Conservation (phyloP, 2,888 invertebrate species). For the Syritta pipiens region DNA sequence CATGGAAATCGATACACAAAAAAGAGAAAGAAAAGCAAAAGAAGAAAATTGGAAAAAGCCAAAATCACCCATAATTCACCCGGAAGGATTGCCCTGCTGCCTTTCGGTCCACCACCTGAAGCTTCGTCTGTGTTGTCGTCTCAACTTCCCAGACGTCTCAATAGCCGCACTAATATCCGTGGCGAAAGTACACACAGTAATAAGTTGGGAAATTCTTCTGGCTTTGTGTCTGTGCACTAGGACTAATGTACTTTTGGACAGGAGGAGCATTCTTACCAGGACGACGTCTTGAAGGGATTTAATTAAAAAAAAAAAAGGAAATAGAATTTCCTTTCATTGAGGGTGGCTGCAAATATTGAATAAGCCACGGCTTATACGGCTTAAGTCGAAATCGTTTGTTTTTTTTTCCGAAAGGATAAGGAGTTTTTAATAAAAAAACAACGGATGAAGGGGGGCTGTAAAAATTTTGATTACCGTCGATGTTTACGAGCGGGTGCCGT, state of each 20-base stretch:
- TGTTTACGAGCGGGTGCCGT: slow-evolving; percentile 20
- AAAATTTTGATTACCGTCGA: slow-evolving; percentile 47
- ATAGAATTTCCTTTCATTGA: slow-evolving; percentile 22
- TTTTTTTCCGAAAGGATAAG: not conserved
- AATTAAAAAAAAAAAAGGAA: slow-evolving; percentile 49
- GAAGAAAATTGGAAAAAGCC: slow-evolving; percentile 53
- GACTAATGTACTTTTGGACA: slow-evolving; percentile 51
- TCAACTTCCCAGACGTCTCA: slow-evolving; percentile 69
- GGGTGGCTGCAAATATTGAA: slow-evolving; percentile 47
- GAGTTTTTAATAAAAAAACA: slow-evolving; percentile 19
- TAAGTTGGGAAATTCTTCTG: slow-evolving; percentile 42
- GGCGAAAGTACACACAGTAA: slow-evolving; percentile 52
- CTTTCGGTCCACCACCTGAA: slow-evolving; percentile 65
- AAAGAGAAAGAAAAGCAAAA: not conserved
- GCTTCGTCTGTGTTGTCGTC: slow-evolving; percentile 29
- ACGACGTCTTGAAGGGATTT: slow-evolving; percentile 60
- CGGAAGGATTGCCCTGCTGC: slow-evolving; percentile 55
- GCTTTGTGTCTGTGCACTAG: slow-evolving; percentile 40
- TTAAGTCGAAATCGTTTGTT: slow-evolving; percentile 31
- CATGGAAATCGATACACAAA: slow-evolving; percentile 54
- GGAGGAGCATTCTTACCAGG: slow-evolving; percentile 26
- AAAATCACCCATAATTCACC: slow-evolving; percentile 65
- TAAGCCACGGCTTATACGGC: slow-evolving; percentile 50
- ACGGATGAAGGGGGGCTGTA: slow-evolving; percentile 28
- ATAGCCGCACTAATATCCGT: slow-evolving; percentile 63